Conservation (phyloP, 2,888 invertebrate genomes). For the Beris morrisii region DNA sequence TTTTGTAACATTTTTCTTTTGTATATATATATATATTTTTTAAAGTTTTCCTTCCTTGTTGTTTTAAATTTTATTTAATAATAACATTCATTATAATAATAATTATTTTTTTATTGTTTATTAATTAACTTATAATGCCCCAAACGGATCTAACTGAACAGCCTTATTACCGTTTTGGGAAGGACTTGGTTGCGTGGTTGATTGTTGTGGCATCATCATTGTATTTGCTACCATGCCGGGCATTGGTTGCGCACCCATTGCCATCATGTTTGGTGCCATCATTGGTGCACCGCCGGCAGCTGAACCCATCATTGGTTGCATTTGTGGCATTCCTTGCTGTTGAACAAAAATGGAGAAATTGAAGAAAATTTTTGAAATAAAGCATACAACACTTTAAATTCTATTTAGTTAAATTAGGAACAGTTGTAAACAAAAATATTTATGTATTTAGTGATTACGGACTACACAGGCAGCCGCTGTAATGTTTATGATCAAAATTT, state of each 20-base stretch:
- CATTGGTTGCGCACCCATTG: slow-evolving; percentile 40
- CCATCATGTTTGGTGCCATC: slow-evolving; percentile 52
- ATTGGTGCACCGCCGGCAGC: slow-evolving; percentile 44
- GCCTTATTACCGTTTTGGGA: slow-evolving; percentile 56
- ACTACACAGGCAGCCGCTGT: too few species aligned
- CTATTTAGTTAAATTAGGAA: too few species aligned
- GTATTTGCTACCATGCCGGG: slow-evolving; percentile 38
- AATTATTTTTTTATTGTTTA: slow-evolving; percentile 11
- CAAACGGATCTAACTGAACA: slow-evolving; percentile 61
- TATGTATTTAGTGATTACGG: too few species aligned
- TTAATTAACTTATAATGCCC: slow-evolving; percentile 55
- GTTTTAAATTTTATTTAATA: slow-evolving; percentile 11
- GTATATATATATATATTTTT: slow-evolving; percentile 13
- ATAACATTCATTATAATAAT: slow-evolving; percentile 25
- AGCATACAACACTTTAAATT: too few species aligned
- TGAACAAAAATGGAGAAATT: slow-evolving; percentile 13
- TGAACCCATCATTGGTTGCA: slow-evolving; percentile 52
- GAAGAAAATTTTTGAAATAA: neutral
- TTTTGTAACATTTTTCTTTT: too few species aligned
- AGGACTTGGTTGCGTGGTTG: slow-evolving; percentile 44
- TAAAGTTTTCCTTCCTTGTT: neutral
- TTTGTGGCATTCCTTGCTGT: slow-evolving; percentile 54
- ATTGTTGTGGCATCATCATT: slow-evolving; percentile 49
- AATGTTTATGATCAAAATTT: too few species aligned
- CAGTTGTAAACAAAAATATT: too few species aligned